Evolutionary conservation across 2,113 vertebrate genomes (phyloP), one percentile per base, ranked within the genome.

Genomic region (Equus quagga): DNA sequence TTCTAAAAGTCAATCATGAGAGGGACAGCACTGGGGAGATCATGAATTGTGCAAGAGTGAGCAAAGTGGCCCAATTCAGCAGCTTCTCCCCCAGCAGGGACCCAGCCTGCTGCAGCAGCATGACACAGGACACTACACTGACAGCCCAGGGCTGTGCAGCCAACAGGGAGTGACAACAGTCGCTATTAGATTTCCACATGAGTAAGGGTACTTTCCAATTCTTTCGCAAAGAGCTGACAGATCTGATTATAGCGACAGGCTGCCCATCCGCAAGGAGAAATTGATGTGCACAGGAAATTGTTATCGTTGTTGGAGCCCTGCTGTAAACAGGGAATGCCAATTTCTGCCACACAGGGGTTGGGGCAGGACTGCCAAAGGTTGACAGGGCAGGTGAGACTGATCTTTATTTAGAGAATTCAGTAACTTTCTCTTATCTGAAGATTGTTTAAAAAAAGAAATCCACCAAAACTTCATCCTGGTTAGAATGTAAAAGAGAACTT

Each of bases 221-320:
- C 89, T 92, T 96, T 90, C 76, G 60, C 62, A 87, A 94, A 96
- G 51, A 97, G 82, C 86, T 93, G 96, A 94, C 93, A 97, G 82
- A 89, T 94, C 93, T 96, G 89, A 96, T 97, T 93, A 94, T 36
- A 91, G 72, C 14, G 8, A 97, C 82, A 92, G 33, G 64, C 80
- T 93, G 78, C 67, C 85, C 92, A 90, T 92, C 79, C 3, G 0
- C 41, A 87, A 89, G 24, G 51, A 97, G 54, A 96, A 96, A 94
- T 17, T 90, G 91, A 87, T 92, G 69, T 82, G 83, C 69, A 79
- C 89, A 64, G 44, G 85, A 97, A 96, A 97, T 96, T 87, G 81
- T 60, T 82, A 17, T 92, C 3, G 0, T 54, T 51, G 90, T 44
- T 51, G 49, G 23, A 97, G 23, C 8, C 19, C 33, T 76, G 36